These are phyloP conservation scores for Anoplopoma fimbria DNA, from an alignment of 2,113 vertebrate genomes.

Conservation along the genomic window DNA sequence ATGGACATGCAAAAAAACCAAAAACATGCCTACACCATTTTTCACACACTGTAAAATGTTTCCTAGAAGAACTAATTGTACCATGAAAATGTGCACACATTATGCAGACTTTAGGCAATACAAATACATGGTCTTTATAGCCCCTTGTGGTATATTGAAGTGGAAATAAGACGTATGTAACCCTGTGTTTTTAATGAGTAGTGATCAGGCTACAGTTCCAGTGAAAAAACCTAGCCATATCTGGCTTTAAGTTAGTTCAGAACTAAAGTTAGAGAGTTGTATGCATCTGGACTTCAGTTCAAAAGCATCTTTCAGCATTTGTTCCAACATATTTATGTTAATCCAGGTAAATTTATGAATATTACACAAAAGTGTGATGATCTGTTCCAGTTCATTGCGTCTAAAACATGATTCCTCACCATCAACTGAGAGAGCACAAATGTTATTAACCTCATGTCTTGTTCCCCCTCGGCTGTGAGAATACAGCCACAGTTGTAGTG, in stretches of 20 bases:
- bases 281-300: not conserved
- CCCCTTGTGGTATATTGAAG: too few species aligned
- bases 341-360: not conserved
- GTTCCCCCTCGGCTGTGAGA: not conserved
- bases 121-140: not conserved
- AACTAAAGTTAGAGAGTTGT: not conserved
- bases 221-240: not conserved
- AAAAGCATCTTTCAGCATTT: not conserved
- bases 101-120: not conserved
- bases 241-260: not conserved
- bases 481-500: not conserved
- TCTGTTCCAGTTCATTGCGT: not conserved
- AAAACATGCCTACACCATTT: not conserved
- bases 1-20: not conserved
- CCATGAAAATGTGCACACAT: not conserved
- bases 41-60: slow-evolving; percentile 1
- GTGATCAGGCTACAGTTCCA: not conserved
- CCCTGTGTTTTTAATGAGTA: not conserved
- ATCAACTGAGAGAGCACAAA: not conserved
- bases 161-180: not conserved
- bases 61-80: not conserved
- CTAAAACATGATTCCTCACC: not conserved
- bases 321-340: not conserved
- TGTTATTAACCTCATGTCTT: not conserved
- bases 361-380: not conserved